Evolutionary conservation across 2,797 vertebrate genomes (phyloP), one percentile per base, ranked within the genome.

Genomic region (Cryptoblepharus egeriae): DNA sequence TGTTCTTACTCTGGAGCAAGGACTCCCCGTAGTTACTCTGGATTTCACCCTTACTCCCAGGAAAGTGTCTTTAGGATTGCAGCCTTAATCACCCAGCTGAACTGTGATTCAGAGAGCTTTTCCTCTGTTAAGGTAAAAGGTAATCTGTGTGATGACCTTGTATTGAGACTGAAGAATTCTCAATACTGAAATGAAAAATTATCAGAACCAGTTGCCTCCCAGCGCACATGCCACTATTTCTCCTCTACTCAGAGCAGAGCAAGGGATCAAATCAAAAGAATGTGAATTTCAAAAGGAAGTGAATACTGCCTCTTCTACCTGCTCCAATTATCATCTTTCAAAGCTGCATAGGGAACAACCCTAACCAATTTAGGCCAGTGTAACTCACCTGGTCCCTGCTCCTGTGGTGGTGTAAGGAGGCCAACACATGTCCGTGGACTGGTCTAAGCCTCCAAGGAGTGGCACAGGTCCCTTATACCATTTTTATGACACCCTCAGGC

Each of bases 271-370:
- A 35, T 16, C 28, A 85, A 65, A 87, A 28, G 1, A 79, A 30
- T 88, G 83, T 72, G 75, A 88, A 83, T 2, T 42, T 15, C 18
- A 79, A 86, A 60, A 75, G 15, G 9, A 11, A 58, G 74, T 30
- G 22, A 89, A 67, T 2, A 1, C 5, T 45, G 35, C 4, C 61
- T n/a, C 12, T 77, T 24, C 3, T 30, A 82, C 12, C 67, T 30
- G 39, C 22, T 37, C 64, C 77, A 24, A 24, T 1, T n/a, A 7
- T 72, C 71, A 83, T 2, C 16, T 72, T 87, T 80, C 52, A 84
- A 42, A n/a, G 26, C 16, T 39, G 77, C n/a, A 15, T 1, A 67
- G 83, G 22, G 35, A 76, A 74, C 32, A 58, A n/a, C n/a, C n/a
- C n/a, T n/a, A n/a, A n/a, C n/a, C n/a, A n/a, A n/a, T n/a, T n/a